These are phyloP conservation scores for Platycnemis pennipes DNA, from an alignment of 2,888 invertebrate species.

Conservation along the genomic window DNA sequence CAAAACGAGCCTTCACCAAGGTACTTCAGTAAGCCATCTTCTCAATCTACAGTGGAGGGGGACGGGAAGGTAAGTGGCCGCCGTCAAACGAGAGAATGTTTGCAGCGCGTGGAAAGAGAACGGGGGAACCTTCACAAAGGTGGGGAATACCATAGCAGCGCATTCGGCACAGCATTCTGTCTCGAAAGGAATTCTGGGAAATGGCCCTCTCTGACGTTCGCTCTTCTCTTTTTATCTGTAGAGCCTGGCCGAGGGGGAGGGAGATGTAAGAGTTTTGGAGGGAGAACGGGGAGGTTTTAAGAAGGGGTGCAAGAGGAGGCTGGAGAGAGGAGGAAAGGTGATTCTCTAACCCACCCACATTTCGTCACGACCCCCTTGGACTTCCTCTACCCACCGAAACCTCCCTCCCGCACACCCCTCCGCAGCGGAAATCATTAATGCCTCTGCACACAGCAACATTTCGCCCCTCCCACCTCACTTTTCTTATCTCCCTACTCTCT, in stretches of 20 bases:
- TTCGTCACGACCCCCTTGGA: not conserved
- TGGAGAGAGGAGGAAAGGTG: not conserved
- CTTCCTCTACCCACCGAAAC: not conserved
- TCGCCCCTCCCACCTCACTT: not conserved
- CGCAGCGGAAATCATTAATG: not conserved
- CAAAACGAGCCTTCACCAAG: too few relatives aligned
- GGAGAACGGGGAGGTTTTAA: not conserved
- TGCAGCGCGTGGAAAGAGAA: not conserved
- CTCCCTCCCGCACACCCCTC: not conserved
- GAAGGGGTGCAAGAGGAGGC: not conserved
- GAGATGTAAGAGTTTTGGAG: not conserved
- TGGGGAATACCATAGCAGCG: not conserved
- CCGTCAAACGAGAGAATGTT: not conserved
- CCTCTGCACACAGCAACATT: not conserved
- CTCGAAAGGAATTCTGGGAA: not conserved
- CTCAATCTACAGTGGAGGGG: too few relatives aligned
- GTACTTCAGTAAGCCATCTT: too few relatives aligned
- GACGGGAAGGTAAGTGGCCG: too few relatives aligned
- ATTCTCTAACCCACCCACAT: not conserved
- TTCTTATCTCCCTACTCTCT: not conserved
- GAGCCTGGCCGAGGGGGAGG: not conserved
- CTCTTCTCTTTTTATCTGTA: not conserved
- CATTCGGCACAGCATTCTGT: constrained; percentile 4
- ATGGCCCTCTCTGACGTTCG: not conserved
- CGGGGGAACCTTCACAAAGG: not conserved